phyloP scores from a whole-genome alignment of 1,140 invertebrate species.

The Aphaenogaster ashmeadi region DNA sequence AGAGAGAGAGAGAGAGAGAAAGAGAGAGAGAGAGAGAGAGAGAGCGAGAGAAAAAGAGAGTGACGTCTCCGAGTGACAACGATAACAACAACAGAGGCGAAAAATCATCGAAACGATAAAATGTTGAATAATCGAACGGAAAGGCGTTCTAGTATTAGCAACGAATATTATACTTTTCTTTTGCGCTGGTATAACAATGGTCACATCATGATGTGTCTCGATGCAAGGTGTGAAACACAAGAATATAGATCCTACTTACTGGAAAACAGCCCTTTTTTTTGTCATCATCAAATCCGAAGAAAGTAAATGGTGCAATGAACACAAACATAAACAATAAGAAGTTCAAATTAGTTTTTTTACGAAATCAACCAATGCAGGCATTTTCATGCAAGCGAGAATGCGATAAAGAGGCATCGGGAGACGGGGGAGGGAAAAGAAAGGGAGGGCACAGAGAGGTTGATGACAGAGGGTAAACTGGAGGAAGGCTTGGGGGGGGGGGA shows the following conservation, averaged over 20 bases:
- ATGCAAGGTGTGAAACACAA: slow-evolving; percentile 79
- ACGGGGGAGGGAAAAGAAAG: slow-evolving; percentile 42
- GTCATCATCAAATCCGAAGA: slow-evolving; percentile 91
- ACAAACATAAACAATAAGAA: slow-evolving; percentile 91
- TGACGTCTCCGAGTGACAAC: slow-evolving; percentile 77
- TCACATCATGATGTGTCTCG: slow-evolving; percentile 73
- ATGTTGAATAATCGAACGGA: slow-evolving; percentile 71
- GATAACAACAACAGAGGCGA: slow-evolving; percentile 69
- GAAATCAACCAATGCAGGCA: slow-evolving; percentile 86
- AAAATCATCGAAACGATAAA: slow-evolving; percentile 73
- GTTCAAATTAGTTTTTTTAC: slow-evolving; percentile 88
- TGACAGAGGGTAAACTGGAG: neutral
- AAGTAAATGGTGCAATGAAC: slow-evolving; percentile 93
- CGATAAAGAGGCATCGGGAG: slow-evolving; percentile 78
- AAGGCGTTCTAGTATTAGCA: slow-evolving; percentile 70
- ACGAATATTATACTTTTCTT: slow-evolving; percentile 67
- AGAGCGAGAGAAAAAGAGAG: slow-evolving; percentile 70
- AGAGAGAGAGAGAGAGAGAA: slow-evolving; percentile 74
- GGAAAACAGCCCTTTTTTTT: slow-evolving; percentile 92
- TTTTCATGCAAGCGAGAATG: slow-evolving; percentile 86
- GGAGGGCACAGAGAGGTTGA: slow-evolving; percentile 26
- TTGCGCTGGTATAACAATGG: slow-evolving; percentile 70
- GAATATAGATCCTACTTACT: slow-evolving; percentile 91
- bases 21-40: slow-evolving; percentile 64
- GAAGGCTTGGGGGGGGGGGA: neutral